phyloP scores from a whole-genome alignment of 2,113 vertebrate species.

The Melanotaenia duboulayi region DNA sequence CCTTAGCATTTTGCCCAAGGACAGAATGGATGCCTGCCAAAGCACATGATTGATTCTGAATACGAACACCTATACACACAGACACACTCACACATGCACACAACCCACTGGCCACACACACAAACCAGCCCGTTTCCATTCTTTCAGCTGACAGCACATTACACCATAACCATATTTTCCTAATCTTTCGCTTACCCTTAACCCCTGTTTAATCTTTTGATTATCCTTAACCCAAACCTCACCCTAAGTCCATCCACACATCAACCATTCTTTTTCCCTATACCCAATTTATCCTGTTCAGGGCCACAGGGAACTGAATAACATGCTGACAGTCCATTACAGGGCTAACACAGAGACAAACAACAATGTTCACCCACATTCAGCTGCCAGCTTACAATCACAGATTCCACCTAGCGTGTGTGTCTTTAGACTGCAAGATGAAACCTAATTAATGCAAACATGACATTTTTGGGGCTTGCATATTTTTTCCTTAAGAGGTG shows the following conservation, averaged over 20 bases:
- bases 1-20: neutral
- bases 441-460: neutral
- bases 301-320: neutral
- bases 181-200: neutral
- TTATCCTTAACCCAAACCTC: neutral
- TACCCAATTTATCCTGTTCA: neutral
- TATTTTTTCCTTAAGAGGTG: too few relatives aligned
- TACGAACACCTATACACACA: neutral
- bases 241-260: neutral
- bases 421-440: neutral
- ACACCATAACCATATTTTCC: neutral
- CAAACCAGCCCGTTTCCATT: neutral
- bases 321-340: neutral
- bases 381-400: neutral
- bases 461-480: neutral
- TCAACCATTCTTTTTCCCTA: neutral
- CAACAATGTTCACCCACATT: neutral
- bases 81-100: neutral
- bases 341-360: neutral
- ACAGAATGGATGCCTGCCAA: slow-evolving; percentile 21
- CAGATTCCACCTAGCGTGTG: neutral
- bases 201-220: neutral
- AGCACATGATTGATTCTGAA: slow-evolving; percentile 20
- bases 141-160: neutral
- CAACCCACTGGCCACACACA: neutral